Evolutionary conservation across 92 coral and sea anemone species (phyloP), one percentile per base, ranked within the genome.

Genomic region (Chrysogorgia sp.): DNA sequence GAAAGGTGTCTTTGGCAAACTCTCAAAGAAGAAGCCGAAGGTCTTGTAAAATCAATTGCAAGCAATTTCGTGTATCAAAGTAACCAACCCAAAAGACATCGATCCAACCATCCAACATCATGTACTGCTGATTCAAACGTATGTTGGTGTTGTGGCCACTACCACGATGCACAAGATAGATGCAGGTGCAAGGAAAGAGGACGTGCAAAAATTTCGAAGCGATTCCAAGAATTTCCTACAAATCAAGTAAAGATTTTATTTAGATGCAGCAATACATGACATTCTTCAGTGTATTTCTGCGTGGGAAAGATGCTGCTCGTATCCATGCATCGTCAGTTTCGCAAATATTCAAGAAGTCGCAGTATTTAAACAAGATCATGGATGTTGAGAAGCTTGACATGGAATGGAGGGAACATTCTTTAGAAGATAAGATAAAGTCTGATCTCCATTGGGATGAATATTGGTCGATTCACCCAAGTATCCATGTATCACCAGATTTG

Each of bases 1-100:
- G 74, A 61, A 25, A 70, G 56, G 78, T 82, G 77, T 1, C 25
- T 85, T 83, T 79, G 79, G 62, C 89, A 84, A 28, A 80, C 71
- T 40, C 65, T 59, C 34, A 59, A 21, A 28, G 12, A 25, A 59
- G 65, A 59, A 59, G 65, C 32, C 4, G 65, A 59, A 59, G 65
- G 65, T 9, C 65, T 59, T 10, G 13, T 59, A 59, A 59, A 59
- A 28, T 59, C 33, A 2, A 59, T 59, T 59, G 65, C 65, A 59
- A 59, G 65, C 65, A n/a, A 59, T 59, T 59, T 59, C 65, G 65
- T 28, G 32, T 59, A 40, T 59, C 35, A 59, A 59, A 40, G 25
- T 28, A 28, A 21, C 35, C 65, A 21, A 28, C 17, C 65, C 65
- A 59, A 59, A 59, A 59, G 34, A 25, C 14, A 59, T 59, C 35